Conservation (phyloP, 2,113 vertebrate genomes). For the Tragelaphus buxtoni region DNA sequence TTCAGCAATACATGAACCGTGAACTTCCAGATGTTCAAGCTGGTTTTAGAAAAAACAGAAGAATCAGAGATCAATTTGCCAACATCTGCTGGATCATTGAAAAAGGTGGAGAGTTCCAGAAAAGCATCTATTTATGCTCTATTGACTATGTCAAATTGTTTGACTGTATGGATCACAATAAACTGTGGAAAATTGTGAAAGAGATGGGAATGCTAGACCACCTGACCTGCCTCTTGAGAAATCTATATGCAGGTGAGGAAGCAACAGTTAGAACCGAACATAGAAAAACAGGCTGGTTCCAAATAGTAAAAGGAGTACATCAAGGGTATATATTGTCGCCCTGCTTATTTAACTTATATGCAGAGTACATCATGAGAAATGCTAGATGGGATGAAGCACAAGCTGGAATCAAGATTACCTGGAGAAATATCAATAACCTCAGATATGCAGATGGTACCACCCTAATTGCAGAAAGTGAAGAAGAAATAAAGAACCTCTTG, state of each 20-base stretch:
- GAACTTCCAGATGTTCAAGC: not conserved
- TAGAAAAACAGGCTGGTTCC: not conserved
- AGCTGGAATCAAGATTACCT: too few species aligned
- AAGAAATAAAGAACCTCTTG: too few species aligned
- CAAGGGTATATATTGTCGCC: too few species aligned
- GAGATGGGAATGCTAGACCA: not conserved
- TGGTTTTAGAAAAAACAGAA: not conserved
- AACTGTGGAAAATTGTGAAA: not conserved
- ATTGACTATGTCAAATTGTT: not conserved
- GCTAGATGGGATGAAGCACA: too few species aligned
- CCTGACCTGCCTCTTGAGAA: not conserved
- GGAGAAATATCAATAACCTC: too few species aligned
- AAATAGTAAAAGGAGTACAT: too few species aligned
- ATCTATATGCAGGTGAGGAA: not conserved
- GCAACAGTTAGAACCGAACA: not conserved
- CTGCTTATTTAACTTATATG: too few species aligned
- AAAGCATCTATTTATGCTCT: not conserved
- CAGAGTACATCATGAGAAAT: too few species aligned
- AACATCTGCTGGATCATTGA: not conserved
- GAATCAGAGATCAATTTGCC: not conserved
- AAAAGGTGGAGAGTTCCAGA: not conserved
- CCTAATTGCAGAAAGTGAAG: too few species aligned
- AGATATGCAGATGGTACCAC: too few species aligned
- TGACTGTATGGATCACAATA: not conserved
- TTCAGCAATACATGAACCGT: fast-evolving